phyloP scores from a whole-genome alignment of 2,113 vertebrate species.

The Clinocottus analis region DNA sequence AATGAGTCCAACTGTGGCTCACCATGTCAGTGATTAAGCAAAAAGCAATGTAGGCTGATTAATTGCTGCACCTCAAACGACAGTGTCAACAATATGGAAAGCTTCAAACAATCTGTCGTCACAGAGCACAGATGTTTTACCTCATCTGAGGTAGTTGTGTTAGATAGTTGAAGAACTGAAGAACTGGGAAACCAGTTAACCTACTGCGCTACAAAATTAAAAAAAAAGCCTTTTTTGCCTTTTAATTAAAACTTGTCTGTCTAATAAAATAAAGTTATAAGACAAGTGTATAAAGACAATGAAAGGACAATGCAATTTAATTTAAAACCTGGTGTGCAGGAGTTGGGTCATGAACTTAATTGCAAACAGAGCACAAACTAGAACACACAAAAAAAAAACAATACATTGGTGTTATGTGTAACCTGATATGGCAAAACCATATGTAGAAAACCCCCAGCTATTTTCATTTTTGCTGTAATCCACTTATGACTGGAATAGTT shows the following conservation, averaged over 20 bases:
- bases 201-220: background rate
- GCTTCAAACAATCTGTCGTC: background rate
- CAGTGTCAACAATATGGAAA: slow-evolving; percentile 22
- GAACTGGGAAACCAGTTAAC: slow-evolving; percentile 43
- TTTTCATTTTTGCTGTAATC: slow-evolving; percentile 46
- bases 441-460: slow-evolving; percentile 25
- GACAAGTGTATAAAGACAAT: slow-evolving; percentile 17
- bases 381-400: background rate
- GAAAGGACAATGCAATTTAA: slow-evolving; percentile 6
- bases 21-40: slow-evolving; percentile 30
- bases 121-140: slow-evolving; percentile 3
- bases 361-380: slow-evolving; percentile 31
- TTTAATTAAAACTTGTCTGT: slow-evolving; percentile 3
- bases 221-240: background rate
- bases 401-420: slow-evolving; percentile 2
- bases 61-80: slow-evolving; percentile 47
- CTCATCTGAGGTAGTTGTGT: background rate
- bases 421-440: slow-evolving; percentile 29
- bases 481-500: slow-evolving; percentile 53
- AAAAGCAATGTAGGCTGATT: slow-evolving; percentile 42
- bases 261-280: slow-evolving; percentile 34
- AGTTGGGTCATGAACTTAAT: slow-evolving; percentile 35
- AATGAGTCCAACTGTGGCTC: slow-evolving; percentile 33
- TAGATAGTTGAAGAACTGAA: slow-evolving; percentile 5
- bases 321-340: slow-evolving; percentile 26